These are phyloP conservation scores for Danio tinwini DNA, from an alignment of 2,797 vertebrate species.

Conservation along the genomic window DNA sequence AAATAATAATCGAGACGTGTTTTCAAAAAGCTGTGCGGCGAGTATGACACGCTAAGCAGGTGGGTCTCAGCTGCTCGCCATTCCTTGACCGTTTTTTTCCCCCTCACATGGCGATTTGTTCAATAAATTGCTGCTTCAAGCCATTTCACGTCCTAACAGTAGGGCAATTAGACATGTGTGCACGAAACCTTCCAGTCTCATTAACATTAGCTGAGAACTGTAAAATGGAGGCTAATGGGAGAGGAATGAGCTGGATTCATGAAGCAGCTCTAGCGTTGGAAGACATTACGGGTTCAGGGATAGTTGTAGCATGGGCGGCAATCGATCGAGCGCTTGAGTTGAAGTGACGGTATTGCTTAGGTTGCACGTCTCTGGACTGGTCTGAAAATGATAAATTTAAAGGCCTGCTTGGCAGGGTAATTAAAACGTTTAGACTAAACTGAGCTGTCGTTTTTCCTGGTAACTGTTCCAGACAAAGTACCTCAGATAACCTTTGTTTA, in stretches of 20 bases:
- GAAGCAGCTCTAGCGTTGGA: constrained; percentile 64
- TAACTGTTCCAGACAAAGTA: constrained; percentile 70
- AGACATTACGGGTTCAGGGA: constrained; percentile 66
- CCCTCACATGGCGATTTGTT: constrained; percentile 72
- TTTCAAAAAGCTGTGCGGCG: constrained; percentile 68
- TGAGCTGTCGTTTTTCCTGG: constrained; percentile 72
- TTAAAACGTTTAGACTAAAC: constrained; percentile 67
- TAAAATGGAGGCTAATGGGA: constrained; percentile 60
- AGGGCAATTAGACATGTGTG: constrained; percentile 75
- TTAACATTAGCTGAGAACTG: constrained; percentile 72
- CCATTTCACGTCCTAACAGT: constrained; percentile 68
- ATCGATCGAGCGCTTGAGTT: constrained; percentile 74
- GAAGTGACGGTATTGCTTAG: constrained; percentile 74
- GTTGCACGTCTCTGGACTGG: constrained; percentile 70
- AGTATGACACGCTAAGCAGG: constrained; percentile 68
- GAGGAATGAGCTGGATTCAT: constrained; percentile 55
- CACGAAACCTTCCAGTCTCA: constrained; percentile 75
- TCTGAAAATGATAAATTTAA: constrained; percentile 78
- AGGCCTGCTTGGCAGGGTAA: constrained; percentile 74
- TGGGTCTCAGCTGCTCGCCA: constrained; percentile 69
- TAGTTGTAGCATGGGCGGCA: constrained; percentile 65
- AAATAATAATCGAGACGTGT: constrained; percentile 60
- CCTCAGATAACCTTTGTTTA: constrained; percentile 71
- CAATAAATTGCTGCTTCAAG: constrained; percentile 74
- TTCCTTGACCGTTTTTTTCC: constrained; percentile 70